A percentile compares a stretch with the other conserved stretches of the same genome.
phyloP scores from a whole-genome alignment of 2,113 vertebrate species.

The Brachypteracias leptosomus region DNA sequence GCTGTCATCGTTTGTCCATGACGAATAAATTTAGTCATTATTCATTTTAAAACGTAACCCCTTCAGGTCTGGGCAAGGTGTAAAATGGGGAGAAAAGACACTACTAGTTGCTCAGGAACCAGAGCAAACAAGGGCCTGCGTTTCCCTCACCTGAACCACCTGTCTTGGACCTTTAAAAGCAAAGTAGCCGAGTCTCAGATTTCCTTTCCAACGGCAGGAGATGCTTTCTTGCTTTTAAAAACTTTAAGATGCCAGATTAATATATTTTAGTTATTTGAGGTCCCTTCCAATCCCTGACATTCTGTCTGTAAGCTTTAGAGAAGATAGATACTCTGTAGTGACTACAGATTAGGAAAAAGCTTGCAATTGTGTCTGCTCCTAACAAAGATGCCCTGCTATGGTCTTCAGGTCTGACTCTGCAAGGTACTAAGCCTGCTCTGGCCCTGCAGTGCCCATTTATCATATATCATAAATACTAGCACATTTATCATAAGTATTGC shows the following conservation, averaged over 20 bases:
- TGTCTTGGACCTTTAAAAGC: neutral
- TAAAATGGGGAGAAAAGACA: neutral
- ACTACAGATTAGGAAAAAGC: neutral
- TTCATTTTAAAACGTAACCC: conserved; percentile 34
- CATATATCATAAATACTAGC: too few species aligned
- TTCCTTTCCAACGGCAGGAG: neutral
- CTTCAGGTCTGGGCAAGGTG: conserved; percentile 29
- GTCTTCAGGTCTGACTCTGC: fast-evolving
- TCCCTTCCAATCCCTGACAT: too few species aligned
- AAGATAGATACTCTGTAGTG: neutral
- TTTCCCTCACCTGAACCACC: neutral
- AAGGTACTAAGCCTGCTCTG: neutral
- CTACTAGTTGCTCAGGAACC: neutral
- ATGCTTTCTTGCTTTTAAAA: neutral
- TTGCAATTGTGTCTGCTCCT: neutral
- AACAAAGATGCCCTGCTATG: fast-evolving
- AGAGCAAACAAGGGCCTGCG: neutral
- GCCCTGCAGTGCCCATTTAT: too few species aligned
- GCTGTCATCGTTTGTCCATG: conserved; percentile 56
- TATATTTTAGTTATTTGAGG: neutral
- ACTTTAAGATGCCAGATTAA: neutral
- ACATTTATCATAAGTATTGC: neutral
- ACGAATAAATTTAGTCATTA: conserved; percentile 57
- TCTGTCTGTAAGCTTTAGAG: neutral
- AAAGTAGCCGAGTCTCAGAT: neutral